Evolutionary conservation across 2,888 invertebrate genomes (phyloP), one percentile per base, ranked within the genome.

Genomic region (Camponotus fellah): DNA sequence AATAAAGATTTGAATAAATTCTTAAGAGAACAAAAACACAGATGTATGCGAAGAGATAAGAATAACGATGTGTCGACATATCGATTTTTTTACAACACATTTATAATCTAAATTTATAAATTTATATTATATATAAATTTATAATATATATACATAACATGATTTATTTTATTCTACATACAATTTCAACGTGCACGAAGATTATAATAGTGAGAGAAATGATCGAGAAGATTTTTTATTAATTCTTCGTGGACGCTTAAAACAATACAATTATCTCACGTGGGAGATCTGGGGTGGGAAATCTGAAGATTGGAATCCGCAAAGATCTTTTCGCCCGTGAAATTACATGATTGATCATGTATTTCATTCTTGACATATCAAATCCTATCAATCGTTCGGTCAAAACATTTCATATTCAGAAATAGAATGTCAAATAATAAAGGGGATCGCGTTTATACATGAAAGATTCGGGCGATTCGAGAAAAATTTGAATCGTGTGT

Each of bases 121-220:
- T 60, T 17, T 66, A 43, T 80, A 87, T 81, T 68, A 77, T 80
- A 76, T 84, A 58, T 79, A 82, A 60, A 86, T 26, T 26, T 26
- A 26, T 26, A 26, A 26, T 26, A 34, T 34, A 76, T 49, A 17
- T 53, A 43, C n/a, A 77, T 14, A 87, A 87, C 65, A 74, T 34
- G 17, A 53, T 64, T 26, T 66, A 40, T 32, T 12, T 12, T 80
- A 76, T 9, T 12, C 10, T 82, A 69, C 34, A 26, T 62, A 81
- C 34, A 62, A 10, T 43, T 86, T 49, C 21, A 71, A 66, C 46
- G 12, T 82, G 43, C 46, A 49, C 72, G 46, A 71, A 46, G 17
- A 71, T 79, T 46, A 21, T 53, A 43, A 43, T 53, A 53, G 4
- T 32, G 4, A 40, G 0, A 3, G 0, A 37, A 14, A 17, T 65